Evolutionary conservation across 2,888 invertebrate genomes (phyloP).

Genomic region (Aphrophora alni): DNA sequence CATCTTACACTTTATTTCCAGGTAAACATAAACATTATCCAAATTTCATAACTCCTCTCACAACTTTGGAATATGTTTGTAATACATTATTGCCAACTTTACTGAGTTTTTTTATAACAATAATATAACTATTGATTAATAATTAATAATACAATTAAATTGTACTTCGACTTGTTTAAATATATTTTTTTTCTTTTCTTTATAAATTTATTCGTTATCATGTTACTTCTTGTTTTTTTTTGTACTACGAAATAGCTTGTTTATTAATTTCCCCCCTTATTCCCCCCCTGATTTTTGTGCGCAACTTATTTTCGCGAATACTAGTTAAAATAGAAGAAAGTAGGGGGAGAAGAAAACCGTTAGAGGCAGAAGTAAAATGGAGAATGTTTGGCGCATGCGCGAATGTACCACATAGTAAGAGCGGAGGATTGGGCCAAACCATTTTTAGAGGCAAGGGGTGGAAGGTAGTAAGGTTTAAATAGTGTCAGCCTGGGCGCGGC

Average conservation of each 20-base stretch:
- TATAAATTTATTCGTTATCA: not conserved
- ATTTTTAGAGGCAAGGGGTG: conserved; percentile 39
- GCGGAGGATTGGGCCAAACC: conserved; percentile 39
- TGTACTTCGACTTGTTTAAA: not conserved
- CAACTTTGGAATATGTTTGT: not conserved
- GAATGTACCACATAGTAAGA: conserved; percentile 37
- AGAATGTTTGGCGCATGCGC: conserved; percentile 44
- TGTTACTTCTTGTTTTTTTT: not conserved
- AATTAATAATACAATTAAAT: not conserved
- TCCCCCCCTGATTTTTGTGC: not conserved
- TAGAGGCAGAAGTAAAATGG: conserved; percentile 42
- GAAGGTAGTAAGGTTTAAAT: conserved; percentile 33
- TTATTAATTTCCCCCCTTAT: not conserved
- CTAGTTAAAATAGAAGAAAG: conserved; percentile 26
- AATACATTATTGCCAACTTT: not conserved
- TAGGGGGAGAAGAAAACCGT: conserved; percentile 36
- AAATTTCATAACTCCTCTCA: not conserved
- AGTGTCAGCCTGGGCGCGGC: conserved; percentile 34
- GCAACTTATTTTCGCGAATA: conserved; percentile 33
- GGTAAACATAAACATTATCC: not conserved
- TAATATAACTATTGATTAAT: not conserved
- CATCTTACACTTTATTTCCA: not conserved
- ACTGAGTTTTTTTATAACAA: not conserved
- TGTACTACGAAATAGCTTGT: not conserved
- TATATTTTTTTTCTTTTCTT: not conserved